These are phyloP conservation scores for Pristionchus maxplancki DNA, from an alignment of 2,888 invertebrate species.

Conservation along the genomic window DNA sequence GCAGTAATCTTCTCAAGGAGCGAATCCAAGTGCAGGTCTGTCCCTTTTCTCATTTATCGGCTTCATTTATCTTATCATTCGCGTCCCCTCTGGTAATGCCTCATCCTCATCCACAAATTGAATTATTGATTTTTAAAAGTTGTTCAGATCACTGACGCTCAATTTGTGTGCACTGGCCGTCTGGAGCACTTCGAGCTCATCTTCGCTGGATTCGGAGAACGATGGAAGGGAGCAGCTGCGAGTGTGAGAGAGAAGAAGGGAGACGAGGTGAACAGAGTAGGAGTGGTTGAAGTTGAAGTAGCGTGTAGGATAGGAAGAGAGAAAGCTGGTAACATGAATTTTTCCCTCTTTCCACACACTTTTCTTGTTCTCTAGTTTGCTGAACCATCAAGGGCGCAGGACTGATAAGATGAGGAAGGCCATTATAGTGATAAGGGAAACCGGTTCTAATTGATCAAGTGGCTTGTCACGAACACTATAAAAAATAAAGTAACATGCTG, in stretches of 20 bases:
- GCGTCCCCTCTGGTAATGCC: neutral
- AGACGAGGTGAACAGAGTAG: constrained; percentile 22
- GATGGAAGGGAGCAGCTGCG: constrained; percentile 49
- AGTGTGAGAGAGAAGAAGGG: constrained; percentile 21
- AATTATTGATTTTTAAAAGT: too few species aligned
- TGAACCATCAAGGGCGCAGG: too few species aligned
- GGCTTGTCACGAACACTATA: too few species aligned
- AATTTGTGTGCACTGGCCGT: constrained; percentile 37
- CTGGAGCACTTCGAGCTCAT: constrained; percentile 38
- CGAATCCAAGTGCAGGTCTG: constrained; percentile 50
- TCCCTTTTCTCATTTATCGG: neutral
- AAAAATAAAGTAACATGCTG: too few species aligned
- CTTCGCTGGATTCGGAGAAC: constrained; percentile 33
- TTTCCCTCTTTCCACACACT: too few species aligned
- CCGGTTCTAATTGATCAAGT: too few species aligned
- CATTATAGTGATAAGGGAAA: too few species aligned
- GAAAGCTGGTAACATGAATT: too few species aligned
- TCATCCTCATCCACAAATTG: neutral
- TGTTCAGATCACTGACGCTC: constrained; percentile 42
- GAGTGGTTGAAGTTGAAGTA: neutral
- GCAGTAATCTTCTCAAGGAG: constrained; percentile 51
- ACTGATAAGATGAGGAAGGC: neutral
- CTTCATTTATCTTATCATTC: neutral
- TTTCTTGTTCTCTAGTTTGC: too few species aligned
- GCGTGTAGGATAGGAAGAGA: neutral